Evolutionary conservation across 1,140 invertebrate species (phyloP).

Genomic region (Brachionus asplanchnoidis): DNA sequence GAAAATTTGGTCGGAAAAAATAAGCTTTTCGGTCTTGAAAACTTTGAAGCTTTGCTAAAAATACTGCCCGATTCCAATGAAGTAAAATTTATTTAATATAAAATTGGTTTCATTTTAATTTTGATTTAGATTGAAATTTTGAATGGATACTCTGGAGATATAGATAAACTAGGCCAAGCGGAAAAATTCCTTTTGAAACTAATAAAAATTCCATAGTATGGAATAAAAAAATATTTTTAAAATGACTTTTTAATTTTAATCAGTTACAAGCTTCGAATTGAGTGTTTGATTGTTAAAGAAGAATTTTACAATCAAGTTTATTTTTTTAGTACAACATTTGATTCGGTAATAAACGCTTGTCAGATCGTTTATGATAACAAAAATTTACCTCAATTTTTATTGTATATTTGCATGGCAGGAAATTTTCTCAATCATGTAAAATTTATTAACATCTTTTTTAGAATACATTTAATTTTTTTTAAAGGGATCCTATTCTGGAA

Average conservation of each 20-base stretch:
- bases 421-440: slow-evolving; percentile 34
- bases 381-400: background rate
- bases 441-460: background rate
- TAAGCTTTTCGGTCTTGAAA: background rate
- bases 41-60: slow-evolving; percentile 27
- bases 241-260: background rate
- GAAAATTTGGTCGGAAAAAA: background rate
- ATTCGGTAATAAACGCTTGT: background rate
- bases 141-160: background rate
- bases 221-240: background rate
- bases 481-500: slow-evolving; percentile 27
- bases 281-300: slow-evolving; percentile 11
- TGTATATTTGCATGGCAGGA: slow-evolving; percentile 18
- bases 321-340: slow-evolving; percentile 4
- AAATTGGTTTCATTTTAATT: background rate
- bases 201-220: slow-evolving; percentile 23
- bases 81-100: background rate
- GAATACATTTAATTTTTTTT: background rate
- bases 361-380: background rate
- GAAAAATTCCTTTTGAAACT: slow-evolving; percentile 27
- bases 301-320: slow-evolving; percentile 18
- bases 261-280: slow-evolving; percentile 21
- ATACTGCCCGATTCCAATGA: slow-evolving; percentile 21
- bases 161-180: slow-evolving; percentile 24
- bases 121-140: slow-evolving; percentile 27